These are phyloP conservation scores for Tetraodon nigroviridis DNA, from an alignment of 2,113 vertebrate genomes.

Conservation along the genomic window DNA sequence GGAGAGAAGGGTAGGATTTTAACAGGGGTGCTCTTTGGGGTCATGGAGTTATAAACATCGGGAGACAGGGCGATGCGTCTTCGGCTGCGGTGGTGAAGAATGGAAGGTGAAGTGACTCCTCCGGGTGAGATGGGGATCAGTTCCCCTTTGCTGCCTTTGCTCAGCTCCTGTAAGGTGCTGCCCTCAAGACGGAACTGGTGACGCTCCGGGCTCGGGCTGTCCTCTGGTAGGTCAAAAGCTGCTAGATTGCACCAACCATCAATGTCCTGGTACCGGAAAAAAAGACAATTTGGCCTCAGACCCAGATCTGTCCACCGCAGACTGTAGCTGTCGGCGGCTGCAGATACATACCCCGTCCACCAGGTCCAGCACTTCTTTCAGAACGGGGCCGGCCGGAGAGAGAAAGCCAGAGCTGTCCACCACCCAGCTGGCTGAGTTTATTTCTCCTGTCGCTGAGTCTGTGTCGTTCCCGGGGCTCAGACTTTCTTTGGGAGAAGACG, in stretches of 20 bases:
- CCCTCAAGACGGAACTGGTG: constrained; percentile 88
- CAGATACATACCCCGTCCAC: constrained; percentile 85
- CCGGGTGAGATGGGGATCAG: constrained; percentile 93
- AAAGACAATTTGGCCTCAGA: background rate
- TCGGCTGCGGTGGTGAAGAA: constrained; percentile 84
- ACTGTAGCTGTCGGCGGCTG: background rate
- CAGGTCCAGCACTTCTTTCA: constrained; percentile 90
- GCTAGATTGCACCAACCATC: constrained; percentile 93
- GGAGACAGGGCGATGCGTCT: constrained; percentile 84
- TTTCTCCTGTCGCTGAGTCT: constrained; percentile 37
- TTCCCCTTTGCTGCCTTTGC: constrained; percentile 88
- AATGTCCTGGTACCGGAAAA: constrained; percentile 76
- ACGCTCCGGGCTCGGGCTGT: constrained; percentile 56
- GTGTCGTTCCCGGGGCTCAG: constrained; percentile 51
- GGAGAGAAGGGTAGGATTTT: constrained; percentile 95
- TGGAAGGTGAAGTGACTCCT: constrained; percentile 82
- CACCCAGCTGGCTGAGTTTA: constrained; percentile 80
- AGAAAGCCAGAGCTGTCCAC: constrained; percentile 86
- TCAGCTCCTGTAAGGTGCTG: constrained; percentile 89
- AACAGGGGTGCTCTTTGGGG: constrained; percentile 92
- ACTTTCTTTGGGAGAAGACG: constrained; percentile 36
- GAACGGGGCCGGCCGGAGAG: constrained; percentile 76
- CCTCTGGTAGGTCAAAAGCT: constrained; percentile 87
- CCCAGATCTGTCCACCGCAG: background rate
- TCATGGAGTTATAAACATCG: constrained; percentile 84